Percentiles rank a stretch among this genome's conserved stretches.
Evolutionary conservation across 2,797 vertebrate genomes (phyloP).

Genomic region (Crocodylus rhombifer): DNA sequence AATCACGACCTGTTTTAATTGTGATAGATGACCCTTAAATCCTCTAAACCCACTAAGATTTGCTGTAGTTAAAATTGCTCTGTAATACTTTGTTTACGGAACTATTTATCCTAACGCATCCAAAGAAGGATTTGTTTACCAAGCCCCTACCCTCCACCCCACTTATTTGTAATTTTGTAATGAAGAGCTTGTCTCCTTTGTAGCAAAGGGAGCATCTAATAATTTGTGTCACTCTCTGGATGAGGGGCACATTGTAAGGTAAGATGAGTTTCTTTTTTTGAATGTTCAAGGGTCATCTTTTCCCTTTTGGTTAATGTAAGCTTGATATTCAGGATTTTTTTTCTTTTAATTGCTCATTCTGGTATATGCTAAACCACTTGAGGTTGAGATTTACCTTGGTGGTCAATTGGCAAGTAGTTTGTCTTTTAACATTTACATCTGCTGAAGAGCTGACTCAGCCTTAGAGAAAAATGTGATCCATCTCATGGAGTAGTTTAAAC

Average conservation of each 20-base stretch:
- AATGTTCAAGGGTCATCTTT: not conserved
- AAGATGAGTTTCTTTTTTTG: not conserved
- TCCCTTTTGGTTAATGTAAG: not conserved
- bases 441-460: not conserved
- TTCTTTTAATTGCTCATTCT: too few species aligned
- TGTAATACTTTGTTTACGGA: conserved; percentile 54
- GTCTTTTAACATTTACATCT: not conserved
- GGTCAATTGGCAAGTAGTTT: not conserved
- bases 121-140: conserved; percentile 66
- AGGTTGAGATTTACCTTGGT: not conserved
- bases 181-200: conserved; percentile 27
- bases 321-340: not conserved
- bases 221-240: conserved; percentile 23
- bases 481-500: not conserved
- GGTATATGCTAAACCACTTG: not conserved
- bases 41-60: conserved; percentile 55
- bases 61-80: conserved; percentile 50
- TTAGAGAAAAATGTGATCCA: not conserved
- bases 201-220: not conserved
- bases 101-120: conserved; percentile 29
- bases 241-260: not conserved
- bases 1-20: conserved; percentile 65
- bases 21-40: conserved; percentile 66
- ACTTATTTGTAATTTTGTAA: conserved; percentile 27
- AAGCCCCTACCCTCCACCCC: not conserved